Percentiles rank a stretch among this genome's conserved stretches.
Conservation (phyloP, 2,888 invertebrate genomes). For the Iselma pallidipennis region DNA sequence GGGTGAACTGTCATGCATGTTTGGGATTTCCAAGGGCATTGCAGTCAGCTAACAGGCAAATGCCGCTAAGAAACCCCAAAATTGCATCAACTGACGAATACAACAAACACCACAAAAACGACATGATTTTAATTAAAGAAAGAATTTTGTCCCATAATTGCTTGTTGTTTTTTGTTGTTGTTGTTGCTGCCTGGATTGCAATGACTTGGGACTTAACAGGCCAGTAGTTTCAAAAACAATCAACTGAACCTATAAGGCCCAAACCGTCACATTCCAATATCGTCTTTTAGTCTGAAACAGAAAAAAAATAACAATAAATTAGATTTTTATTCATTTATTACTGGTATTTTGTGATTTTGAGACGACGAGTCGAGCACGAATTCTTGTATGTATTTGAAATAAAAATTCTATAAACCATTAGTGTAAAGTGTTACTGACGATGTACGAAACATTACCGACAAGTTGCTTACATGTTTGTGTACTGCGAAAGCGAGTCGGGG, state of each 20-base stretch:
- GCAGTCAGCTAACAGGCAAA: constrained; percentile 68
- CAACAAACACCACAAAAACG: too few species aligned
- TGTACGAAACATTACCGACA: background rate
- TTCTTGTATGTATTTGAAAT: background rate
- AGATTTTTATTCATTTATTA: background rate
- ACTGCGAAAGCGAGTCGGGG: too few species aligned
- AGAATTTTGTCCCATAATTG: background rate
- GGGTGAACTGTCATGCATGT: constrained; percentile 57
- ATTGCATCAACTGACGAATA: constrained; percentile 63
- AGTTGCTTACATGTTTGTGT: background rate
- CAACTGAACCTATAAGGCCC: constrained; percentile 77
- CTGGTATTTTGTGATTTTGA: background rate
- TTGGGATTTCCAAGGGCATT: constrained; percentile 88
- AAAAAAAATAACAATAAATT: background rate
- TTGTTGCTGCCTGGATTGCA: constrained; percentile 35
- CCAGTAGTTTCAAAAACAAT: constrained; percentile 71
- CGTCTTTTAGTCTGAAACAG: background rate
- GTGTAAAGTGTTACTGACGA: background rate
- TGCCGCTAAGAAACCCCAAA: constrained; percentile 83
- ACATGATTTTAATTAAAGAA: background rate
- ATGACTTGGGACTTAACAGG: constrained; percentile 86
- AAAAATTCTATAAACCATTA: background rate
- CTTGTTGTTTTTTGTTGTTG: background rate
- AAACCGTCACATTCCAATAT: constrained; percentile 50
- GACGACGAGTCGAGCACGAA: background rate